Base-by-base conservation (phyloP, 2,888 invertebrate genomes). In the Trachelus iudaicus region DNA sequence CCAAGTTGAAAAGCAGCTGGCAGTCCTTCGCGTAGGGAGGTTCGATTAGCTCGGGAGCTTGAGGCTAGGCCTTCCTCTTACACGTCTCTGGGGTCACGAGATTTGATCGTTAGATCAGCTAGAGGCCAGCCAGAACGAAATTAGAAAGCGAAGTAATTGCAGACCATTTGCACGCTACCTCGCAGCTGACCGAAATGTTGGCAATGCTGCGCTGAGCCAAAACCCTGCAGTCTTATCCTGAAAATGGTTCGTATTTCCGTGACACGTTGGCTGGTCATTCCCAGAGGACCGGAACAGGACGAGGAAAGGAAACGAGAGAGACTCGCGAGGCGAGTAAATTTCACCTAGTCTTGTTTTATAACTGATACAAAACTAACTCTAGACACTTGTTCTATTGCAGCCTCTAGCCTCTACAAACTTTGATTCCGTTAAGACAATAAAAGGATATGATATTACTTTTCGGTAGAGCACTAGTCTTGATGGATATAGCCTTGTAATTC, bases 121-220 rank as follows among this genome's bases (percentile, higher is more conserved):
- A 82, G 82, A 81, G 81, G 84, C 82, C 83, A 82, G 83, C 84
- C 84, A 84, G 85, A 85, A 85, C 86, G 84, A 87, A 88, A 89
- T 89, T 89, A 89, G 88, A 89, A 89, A 88, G 86, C 86, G 80
- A 83, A 84, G 85, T 89, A 89, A 89, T 89, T 89, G 88, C 86
- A 85, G 85, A 83, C 85, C 85, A 86, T 88, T 88, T 86, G 88
- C 89, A 89, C 89, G 89, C 89, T 81, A 89, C 83, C 83, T 85
- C 80, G 84, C 83, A 84, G 86, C 86, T 84, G 85, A 85, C 85
- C 86, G 86, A 89, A 86, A 89, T 86, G 82, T 56, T 56, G 56
- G 56, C 23, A 56, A 15, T 56, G 23, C 56, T 56, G 23, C 56
- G 23, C 56, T 23, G 23, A 56, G 56, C 56, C 23, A 56, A 56